Conservation (phyloP, 2,797 vertebrate species). For the Pangasius djambal region DNA sequence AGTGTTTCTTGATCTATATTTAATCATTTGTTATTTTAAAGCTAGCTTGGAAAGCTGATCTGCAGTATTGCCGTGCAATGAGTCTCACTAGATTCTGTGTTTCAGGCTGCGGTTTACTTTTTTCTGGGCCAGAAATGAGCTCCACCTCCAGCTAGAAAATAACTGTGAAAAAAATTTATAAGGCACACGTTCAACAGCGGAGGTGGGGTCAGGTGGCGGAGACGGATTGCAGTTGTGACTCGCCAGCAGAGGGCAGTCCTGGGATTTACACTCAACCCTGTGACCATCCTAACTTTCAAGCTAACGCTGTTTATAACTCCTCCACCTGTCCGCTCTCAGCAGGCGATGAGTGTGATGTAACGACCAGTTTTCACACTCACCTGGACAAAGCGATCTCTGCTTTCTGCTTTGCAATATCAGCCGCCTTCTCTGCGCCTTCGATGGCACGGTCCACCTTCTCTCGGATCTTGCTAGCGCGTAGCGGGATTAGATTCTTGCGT, state of each 20-base stretch:
- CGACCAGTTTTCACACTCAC: constrained; percentile 68
- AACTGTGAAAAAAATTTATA: background rate
- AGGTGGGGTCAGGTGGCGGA: background rate
- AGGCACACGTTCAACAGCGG: background rate
- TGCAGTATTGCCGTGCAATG: no score
- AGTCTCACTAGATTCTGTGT: background rate
- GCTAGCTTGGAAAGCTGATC: background rate
- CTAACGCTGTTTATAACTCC: background rate
- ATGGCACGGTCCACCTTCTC: constrained; percentile 96
- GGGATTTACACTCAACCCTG: no score
- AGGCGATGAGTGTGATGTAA: background rate
- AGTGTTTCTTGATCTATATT: background rate
- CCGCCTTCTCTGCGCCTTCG: constrained; percentile 87
- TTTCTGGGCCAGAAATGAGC: constrained; percentile 13
- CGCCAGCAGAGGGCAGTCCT: background rate
- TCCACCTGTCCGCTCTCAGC: background rate
- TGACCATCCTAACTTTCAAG: background rate
- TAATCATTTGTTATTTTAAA: background rate
- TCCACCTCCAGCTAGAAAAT: background rate
- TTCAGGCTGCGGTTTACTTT: background rate
- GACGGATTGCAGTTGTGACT: background rate
- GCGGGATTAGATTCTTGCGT: constrained; percentile 96
- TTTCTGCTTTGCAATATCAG: constrained; percentile 92
- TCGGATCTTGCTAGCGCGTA: constrained; percentile 94
- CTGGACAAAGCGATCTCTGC: constrained; percentile 93